Base-by-base conservation (phyloP, 2,113 vertebrate genomes). In the Pteronura brasiliensis region DNA sequence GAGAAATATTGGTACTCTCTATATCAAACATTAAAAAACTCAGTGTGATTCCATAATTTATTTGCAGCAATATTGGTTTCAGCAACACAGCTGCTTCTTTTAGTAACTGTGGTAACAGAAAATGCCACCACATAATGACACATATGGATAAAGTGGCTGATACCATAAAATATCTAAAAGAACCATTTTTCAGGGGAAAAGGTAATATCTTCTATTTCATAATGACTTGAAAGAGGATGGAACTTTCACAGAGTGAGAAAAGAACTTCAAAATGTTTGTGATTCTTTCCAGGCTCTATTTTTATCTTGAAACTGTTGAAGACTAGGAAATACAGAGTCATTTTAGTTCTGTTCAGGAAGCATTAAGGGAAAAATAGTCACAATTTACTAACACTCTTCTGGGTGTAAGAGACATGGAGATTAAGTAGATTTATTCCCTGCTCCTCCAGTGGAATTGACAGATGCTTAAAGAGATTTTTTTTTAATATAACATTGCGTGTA, bases 211-310 rank as follows among this genome's bases (percentile, higher is more conserved):
- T 89, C 7, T 93, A 36, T 93, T 96, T 92, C 49, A 92, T 52
- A 96, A 71, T 18, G 80, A 77, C 20, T 92, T 90, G n/a, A 95
- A 96, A 95, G 42, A 93, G 21, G n/a, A 27, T 85, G 59, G 57
- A 82, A 88, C 18, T 77, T 93, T 88, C 81, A 13, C 88, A 77
- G 55, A 95, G 31, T 88, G 65, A 91, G 20, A 85, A 69, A 15
- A 42, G 36, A 80, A 88, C 13, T 80, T 95, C 36, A 85, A 87
- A 93, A 69, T 90, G 55, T 85, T 61, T 80, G 36, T 25, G 17
- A 84, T 67, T 92, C 23, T 90, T 92, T 67, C 7, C 55, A 80
- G 39, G 8, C 15, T 76, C 6, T 85, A 34, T 88, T 96, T 96
- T 95, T 89, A 36, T 82, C 36, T 89, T 71, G 15, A 93, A 67